phyloP scores from a whole-genome alignment of 2,113 vertebrate genomes.

The Pelobates fuscus region DNA sequence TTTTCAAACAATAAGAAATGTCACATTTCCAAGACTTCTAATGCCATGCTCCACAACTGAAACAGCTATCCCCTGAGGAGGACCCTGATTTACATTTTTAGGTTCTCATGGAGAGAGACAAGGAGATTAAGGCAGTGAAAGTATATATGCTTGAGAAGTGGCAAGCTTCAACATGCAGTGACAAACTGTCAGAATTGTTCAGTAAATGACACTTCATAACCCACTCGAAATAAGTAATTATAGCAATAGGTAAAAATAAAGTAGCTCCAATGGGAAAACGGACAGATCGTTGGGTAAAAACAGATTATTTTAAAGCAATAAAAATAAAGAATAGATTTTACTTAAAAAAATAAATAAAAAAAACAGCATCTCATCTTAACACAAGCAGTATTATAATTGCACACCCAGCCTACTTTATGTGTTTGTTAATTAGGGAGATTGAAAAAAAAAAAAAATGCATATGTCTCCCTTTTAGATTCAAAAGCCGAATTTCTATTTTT shows the following conservation, averaged over 20 bases:
- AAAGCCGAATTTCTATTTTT: slow-evolving; percentile 59
- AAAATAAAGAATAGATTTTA: not conserved
- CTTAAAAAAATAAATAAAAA: too few species aligned
- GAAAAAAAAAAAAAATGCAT: slow-evolving; percentile 64
- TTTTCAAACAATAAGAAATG: slow-evolving; percentile 55
- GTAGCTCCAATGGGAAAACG: slow-evolving; percentile 55
- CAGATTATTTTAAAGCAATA: slow-evolving; percentile 54
- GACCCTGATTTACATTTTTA: slow-evolving; percentile 62
- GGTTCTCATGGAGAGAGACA: slow-evolving; percentile 57
- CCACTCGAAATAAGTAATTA: slow-evolving; percentile 61
- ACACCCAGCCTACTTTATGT: slow-evolving; percentile 65
- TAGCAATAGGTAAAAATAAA: slow-evolving; percentile 52
- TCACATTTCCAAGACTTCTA: slow-evolving; percentile 59
- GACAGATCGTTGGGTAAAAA: slow-evolving; percentile 55
- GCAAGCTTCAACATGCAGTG: slow-evolving; percentile 66
- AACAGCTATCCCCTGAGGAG: slow-evolving; percentile 54
- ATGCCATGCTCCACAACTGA: slow-evolving; percentile 57
- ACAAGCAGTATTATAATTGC: slow-evolving; percentile 64
- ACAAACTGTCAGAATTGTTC: slow-evolving; percentile 68
- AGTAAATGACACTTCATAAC: slow-evolving; percentile 68
- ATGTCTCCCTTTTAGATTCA: slow-evolving; percentile 69
- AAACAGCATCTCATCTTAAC: slow-evolving; percentile 44
- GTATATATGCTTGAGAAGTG: slow-evolving; percentile 57
- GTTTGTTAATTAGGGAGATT: slow-evolving; percentile 64
- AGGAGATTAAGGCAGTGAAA: slow-evolving; percentile 49